Conservation (phyloP, 2,113 vertebrate genomes). For the Riparia riparia region DNA sequence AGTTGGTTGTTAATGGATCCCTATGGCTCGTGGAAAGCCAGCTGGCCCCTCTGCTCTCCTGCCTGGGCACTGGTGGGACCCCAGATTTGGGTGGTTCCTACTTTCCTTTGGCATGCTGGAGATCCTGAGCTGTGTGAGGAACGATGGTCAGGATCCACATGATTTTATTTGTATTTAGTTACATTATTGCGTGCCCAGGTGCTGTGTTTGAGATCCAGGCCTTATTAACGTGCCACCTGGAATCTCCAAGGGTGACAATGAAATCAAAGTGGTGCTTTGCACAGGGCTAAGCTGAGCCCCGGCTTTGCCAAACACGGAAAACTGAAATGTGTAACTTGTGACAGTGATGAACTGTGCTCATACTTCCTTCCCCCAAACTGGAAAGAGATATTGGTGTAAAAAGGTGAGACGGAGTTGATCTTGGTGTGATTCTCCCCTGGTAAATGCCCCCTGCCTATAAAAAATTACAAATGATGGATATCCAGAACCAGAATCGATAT, state of each 20-base stretch:
- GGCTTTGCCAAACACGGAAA: not conserved
- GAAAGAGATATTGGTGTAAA: not conserved
- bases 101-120: not conserved
- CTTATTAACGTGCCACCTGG: not conserved
- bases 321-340: not conserved
- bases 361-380: not conserved
- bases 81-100: not conserved
- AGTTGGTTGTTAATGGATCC: slow-evolving; percentile 16
- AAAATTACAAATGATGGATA: not conserved
- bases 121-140: not conserved
- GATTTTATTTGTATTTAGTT: not conserved
- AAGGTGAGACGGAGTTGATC: accelerated
- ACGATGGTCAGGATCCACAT: accelerated
- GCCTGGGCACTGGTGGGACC: not conserved
- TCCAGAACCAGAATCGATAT: not conserved
- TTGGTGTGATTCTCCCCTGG: not conserved
- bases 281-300: not conserved
- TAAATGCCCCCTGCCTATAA: accelerated
- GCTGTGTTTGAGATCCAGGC: not conserved
- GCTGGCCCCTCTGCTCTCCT: not conserved
- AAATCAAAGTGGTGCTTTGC: not conserved
- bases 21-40: not conserved
- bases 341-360: not conserved
- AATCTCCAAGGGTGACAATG: not conserved
- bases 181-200: not conserved